These are phyloP conservation scores for Amorpha juglandis DNA, from an alignment of 2,888 invertebrate genomes.

Conservation along the genomic window DNA sequence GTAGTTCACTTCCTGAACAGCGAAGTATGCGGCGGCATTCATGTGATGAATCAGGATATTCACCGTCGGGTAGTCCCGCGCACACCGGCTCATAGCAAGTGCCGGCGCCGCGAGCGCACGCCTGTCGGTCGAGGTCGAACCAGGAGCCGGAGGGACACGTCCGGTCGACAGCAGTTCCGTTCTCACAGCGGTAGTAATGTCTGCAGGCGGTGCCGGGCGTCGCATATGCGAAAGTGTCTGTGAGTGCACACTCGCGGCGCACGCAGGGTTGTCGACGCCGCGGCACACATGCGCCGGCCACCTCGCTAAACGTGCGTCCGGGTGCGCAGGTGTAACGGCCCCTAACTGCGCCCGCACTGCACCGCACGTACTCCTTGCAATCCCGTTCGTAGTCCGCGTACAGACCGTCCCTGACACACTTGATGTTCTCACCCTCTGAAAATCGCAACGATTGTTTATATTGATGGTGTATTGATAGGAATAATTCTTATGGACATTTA, in stretches of 20 bases:
- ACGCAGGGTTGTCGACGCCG: conserved; percentile 66
- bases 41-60: conserved; percentile 84
- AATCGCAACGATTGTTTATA: conserved; percentile 29
- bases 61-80: conserved; percentile 82
- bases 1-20: conserved; percentile 78
- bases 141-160: conserved; percentile 81
- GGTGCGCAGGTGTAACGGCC: conserved; percentile 67
- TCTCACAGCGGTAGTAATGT: conserved; percentile 84
- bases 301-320: conserved; percentile 73
- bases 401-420: conserved; percentile 71
- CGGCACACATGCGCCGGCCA: conserved; percentile 70
- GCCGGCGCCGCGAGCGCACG: conserved; percentile 80
- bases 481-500: not conserved
- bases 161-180: conserved; percentile 74
- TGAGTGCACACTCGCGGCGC: conserved; percentile 65
- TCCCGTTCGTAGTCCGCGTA: conserved; percentile 72
- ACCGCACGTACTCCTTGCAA: conserved; percentile 76
- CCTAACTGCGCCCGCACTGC: conserved; percentile 57
- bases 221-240: conserved; percentile 75
- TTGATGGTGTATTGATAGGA: not conserved
- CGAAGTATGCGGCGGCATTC: conserved; percentile 79
- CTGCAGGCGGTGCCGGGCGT: conserved; percentile 83
- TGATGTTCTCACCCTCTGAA: conserved; percentile 60
- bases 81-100: conserved; percentile 86
- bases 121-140: conserved; percentile 83